Percentiles rank a stretch among this genome's conserved stretches.
phyloP scores from a whole-genome alignment of 2,888 invertebrate species.

The Argyresthia albistria region DNA sequence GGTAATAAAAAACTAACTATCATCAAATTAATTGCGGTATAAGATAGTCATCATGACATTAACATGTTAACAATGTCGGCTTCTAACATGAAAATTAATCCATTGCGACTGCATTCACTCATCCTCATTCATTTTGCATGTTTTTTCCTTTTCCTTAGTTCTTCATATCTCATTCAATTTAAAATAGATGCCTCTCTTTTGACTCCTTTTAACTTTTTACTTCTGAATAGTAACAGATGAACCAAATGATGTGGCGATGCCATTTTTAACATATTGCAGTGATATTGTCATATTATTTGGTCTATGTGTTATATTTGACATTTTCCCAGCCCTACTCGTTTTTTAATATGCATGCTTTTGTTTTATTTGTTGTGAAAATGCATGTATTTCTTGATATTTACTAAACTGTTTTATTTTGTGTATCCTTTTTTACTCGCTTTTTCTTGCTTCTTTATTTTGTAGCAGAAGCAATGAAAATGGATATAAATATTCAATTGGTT shows the following conservation, averaged over 20 bases:
- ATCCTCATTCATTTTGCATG: conserved; percentile 11
- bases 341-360: conserved; percentile 5
- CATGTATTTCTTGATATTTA: conserved; percentile 11
- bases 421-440: conserved; percentile 10
- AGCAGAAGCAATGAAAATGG: conserved; percentile 60
- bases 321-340: conserved; percentile 4
- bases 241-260: neutral
- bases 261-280: neutral
- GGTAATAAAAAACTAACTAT: conserved; percentile 35
- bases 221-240: too few species aligned
- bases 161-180: conserved; percentile 5
- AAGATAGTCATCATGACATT: conserved; percentile 12
- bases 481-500: neutral
- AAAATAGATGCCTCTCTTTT: too few species aligned
- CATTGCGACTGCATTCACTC: conserved; percentile 60
- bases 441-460: conserved; percentile 29
- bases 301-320: too few species aligned
- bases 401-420: conserved; percentile 15
- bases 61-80: conserved; percentile 36
- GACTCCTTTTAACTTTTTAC: too few species aligned
- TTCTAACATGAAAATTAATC: conserved; percentile 4
- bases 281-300: too few species aligned
- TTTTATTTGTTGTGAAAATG: too few species aligned
- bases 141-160: conserved; percentile 16
- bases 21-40: conserved; percentile 10